Base-by-base conservation (phyloP, 2,797 vertebrate species). In the Melanotaenia pygmaea region DNA sequence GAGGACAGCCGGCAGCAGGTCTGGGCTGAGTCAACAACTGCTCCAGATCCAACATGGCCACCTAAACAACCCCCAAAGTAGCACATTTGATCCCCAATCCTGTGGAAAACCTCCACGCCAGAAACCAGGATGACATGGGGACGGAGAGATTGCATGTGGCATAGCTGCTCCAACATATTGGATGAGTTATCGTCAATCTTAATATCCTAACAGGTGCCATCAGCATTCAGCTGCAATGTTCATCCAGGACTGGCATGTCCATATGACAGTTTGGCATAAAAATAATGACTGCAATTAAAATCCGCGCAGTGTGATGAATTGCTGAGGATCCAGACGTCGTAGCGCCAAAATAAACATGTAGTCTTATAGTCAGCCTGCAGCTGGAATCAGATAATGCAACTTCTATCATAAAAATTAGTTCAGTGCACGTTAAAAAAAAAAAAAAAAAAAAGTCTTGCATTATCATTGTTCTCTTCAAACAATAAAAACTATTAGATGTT, bases 151-250 rank as follows among this genome's bases (percentile, higher is more conserved):
- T 30, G 26, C 28, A 34, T 20, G 16, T 24, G 85, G 91, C 28
- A 86, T 93, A 94, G 91, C 14, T 64, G 14, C 43, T 64, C 9
- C 16, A 43, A 47, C 32, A 5, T 7, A 8, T 59, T 18, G 9
- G 50, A 43, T 3, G 13, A 67, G 62, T 32, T 53, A 8, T 50
- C 35, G 34, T 47, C 35, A 70, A 9, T 24, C 7, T 3, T 14
- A 70, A 32, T 4, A 54, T 56, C 10, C 11, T 35, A 60, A 11
- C 47, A 75, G 28, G 40, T 22, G 38, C 16, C 22, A 63, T 63
- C 38, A 28, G 16, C 47, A 59, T 20, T 1, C 2, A 68, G 30
- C 37, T 58, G 43, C 3, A n/a, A 34, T 18, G n/a, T 10, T 60
- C 18, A 59, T 62, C 51, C 10, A n/a, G 10, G 34, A 30, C 3